Evolutionary conservation across 1,140 invertebrate species (phyloP).

Genomic region (Paraescarpia echinospica): DNA sequence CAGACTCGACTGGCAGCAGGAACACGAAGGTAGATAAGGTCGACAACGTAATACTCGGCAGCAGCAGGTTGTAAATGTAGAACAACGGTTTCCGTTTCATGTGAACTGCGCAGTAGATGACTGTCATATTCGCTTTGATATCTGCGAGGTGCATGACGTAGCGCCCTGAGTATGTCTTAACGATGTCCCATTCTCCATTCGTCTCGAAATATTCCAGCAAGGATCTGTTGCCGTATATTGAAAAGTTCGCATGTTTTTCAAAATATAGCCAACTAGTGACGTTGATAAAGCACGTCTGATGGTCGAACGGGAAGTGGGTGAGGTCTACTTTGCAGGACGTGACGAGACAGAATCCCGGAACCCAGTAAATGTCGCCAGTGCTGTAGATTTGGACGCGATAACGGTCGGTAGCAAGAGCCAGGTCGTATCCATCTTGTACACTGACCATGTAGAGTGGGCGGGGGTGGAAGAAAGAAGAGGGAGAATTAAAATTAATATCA

Average conservation of each 20-base stretch:
- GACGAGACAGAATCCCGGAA: neutral
- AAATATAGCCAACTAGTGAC: neutral
- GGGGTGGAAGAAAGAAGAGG: neutral
- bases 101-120: neutral
- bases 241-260: neutral
- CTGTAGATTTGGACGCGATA: neutral
- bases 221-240: neutral
- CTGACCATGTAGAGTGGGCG: neutral
- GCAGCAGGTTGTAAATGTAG: slow-evolving; percentile 2
- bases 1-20: slow-evolving; percentile 96
- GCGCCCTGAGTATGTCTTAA: neutral
- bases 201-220: neutral
- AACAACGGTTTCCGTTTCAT: neutral
- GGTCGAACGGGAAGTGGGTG: slow-evolving; percentile 11
- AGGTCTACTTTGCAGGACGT: neutral
- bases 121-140: neutral
- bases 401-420: neutral
- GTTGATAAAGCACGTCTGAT: neutral
- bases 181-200: neutral
- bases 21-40: slow-evolving; percentile 63
- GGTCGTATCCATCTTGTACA: neutral
- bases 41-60: neutral
- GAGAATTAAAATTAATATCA: too few relatives aligned
- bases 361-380: neutral
- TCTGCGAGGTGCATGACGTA: neutral